phyloP scores from a whole-genome alignment of 2,113 vertebrate genomes.

The Hepsetus odoe region DNA sequence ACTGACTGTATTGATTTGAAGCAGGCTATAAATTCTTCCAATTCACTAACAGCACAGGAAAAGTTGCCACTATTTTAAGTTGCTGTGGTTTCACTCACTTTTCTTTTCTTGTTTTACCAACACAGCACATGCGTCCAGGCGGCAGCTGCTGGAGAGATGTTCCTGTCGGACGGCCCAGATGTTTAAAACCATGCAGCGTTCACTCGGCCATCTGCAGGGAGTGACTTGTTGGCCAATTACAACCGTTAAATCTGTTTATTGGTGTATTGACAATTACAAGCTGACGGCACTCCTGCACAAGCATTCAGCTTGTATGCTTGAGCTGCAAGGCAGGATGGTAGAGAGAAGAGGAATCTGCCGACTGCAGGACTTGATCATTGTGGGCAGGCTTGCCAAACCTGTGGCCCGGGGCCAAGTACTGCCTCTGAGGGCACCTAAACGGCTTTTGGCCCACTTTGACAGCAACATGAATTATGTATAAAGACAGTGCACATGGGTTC shows the following conservation, averaged over 20 bases:
- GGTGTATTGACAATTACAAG: conserved; percentile 52
- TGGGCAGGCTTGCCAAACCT: not conserved
- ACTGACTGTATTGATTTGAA: conserved; percentile 18
- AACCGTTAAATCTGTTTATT: conserved; percentile 55
- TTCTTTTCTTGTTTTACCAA: conserved; percentile 25
- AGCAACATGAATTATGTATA: not conserved
- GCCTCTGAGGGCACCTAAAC: not conserved
- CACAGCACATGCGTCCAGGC: conserved; percentile 32
- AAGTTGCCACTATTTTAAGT: conserved; percentile 31
- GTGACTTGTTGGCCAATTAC: conserved; percentile 61
- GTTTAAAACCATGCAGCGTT: conserved; percentile 52
- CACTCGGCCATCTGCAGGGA: conserved; percentile 56
- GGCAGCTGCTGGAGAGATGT: conserved; percentile 43
- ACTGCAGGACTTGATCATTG: conserved; percentile 26
- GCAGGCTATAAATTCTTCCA: conserved; percentile 9
- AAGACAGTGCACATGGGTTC: not conserved
- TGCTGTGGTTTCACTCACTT: conserved; percentile 8
- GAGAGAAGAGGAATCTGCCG: conserved; percentile 11
- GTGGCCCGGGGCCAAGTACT: not conserved
- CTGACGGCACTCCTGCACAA: conserved; percentile 24
- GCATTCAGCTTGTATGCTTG: conserved; percentile 28
- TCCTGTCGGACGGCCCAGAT: conserved; percentile 55
- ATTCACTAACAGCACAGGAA: not conserved
- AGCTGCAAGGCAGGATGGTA: conserved; percentile 30
- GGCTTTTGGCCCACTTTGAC: not conserved